Conservation (phyloP, 2,888 invertebrate genomes). For the Amphipyra tragopoginis region DNA sequence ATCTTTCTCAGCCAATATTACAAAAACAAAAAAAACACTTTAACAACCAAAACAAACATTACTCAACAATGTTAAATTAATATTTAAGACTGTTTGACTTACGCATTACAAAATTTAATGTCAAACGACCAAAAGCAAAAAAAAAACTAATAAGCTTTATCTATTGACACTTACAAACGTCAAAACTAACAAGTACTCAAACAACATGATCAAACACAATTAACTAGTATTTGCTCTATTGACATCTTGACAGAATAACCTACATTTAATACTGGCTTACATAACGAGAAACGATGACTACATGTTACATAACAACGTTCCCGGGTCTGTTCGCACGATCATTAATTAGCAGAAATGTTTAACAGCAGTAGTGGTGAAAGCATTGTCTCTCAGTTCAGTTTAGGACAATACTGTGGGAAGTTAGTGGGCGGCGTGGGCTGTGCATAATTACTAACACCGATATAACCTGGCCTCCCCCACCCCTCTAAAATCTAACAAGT, state of each 20-base stretch:
- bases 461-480: constrained; percentile 57
- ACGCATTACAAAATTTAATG: no score
- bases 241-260: constrained; percentile 59
- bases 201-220: constrained; percentile 38
- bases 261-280: constrained; percentile 37
- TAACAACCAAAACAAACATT: no score
- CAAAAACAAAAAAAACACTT: no score
- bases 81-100: no score
- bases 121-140: background rate
- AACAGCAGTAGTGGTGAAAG: constrained; percentile 77
- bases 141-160: constrained; percentile 10
- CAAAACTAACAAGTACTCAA: constrained; percentile 30
- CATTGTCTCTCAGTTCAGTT: constrained; percentile 72
- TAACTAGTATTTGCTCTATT: constrained; percentile 42
- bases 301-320: constrained; percentile 49
- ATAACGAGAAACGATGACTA: constrained; percentile 36
- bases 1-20: no score
- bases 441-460: constrained; percentile 73
- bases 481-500: constrained; percentile 27
- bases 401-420: constrained; percentile 75
- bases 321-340: constrained; percentile 64
- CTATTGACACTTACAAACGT: constrained; percentile 16
- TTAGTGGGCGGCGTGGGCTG: constrained; percentile 75
- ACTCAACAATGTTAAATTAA: no score
- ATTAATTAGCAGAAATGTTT: constrained; percentile 81